Conservation (phyloP, 2,888 invertebrate species). For the Acleris sparsana region DNA sequence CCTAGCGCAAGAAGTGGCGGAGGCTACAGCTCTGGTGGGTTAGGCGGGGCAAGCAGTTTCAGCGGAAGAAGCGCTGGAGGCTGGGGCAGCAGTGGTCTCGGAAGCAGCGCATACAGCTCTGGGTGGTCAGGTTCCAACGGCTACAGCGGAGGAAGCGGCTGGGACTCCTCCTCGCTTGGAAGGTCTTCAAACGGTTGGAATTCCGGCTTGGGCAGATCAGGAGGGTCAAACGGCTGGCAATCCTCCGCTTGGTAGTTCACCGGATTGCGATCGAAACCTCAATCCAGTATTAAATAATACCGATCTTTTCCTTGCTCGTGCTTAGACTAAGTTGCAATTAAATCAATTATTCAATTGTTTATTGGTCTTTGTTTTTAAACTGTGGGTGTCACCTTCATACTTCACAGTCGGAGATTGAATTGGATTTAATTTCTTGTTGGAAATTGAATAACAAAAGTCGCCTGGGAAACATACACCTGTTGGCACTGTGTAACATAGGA, state of each 20-base stretch:
- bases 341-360: slow-evolving; percentile 21
- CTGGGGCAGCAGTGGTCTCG: slow-evolving; percentile 14
- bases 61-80: slow-evolving; percentile 8
- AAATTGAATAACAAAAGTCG: no score
- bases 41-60: slow-evolving; percentile 14
- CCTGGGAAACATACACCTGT: slow-evolving; percentile 15
- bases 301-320: slow-evolving; percentile 29
- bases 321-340: slow-evolving; percentile 29
- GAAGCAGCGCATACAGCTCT: slow-evolving; percentile 1
- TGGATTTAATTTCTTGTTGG: no score
- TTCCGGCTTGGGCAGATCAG: slow-evolving; percentile 18
- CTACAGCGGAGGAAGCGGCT: slow-evolving; percentile 17
- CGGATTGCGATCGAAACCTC: not conserved
- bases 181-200: slow-evolving; percentile 23
- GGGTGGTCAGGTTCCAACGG: slow-evolving; percentile 9
- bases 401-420: no score
- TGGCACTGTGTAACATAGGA: slow-evolving; percentile 9
- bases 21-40: not conserved
- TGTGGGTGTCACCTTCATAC: no score
- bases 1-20: slow-evolving; percentile 9
- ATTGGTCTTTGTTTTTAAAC: slow-evolving; percentile 6
- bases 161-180: slow-evolving; percentile 23
- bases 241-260: slow-evolving; percentile 40
- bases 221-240: slow-evolving; percentile 40
- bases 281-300: not conserved